Base-by-base conservation (phyloP, 1,140 invertebrate genomes). In the Sycobia sp. region DNA sequence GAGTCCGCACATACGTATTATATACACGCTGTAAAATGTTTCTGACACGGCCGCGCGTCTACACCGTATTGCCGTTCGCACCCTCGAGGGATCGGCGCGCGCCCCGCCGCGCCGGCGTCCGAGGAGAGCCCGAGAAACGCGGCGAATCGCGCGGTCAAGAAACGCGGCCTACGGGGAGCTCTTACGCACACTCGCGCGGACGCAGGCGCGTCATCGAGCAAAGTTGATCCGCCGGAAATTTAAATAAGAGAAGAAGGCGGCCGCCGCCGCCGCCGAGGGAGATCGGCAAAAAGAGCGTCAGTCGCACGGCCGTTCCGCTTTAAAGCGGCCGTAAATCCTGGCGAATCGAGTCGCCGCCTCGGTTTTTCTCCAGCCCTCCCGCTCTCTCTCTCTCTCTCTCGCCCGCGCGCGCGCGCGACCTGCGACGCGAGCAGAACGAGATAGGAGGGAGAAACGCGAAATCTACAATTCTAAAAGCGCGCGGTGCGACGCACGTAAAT, bases 391-490 rank as follows among this genome's bases (percentile, higher is more conserved):
- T 27, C 25, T 36, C 43, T 50, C 49, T 41, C 14, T 18, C 5
- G 1, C 27, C n/a, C 41, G 51, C n/a, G n/a, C n/a, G n/a, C n/a
- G n/a, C n/a, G n/a, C n/a, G n/a, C n/a, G n/a, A n/a, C n/a, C n/a
- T n/a, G n/a, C n/a, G n/a, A n/a, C n/a, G n/a, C n/a, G n/a, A n/a
- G n/a, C n/a, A n/a, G n/a, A n/a, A n/a, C n/a, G n/a, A n/a, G n/a
- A n/a, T 75, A 76, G 76, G 76, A 61, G 59, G 67, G 66, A 46
- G 67, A 68, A 38, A 64, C 49, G 65, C 68, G 57, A 67, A 73
- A 82, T 82, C 79, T 82, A 81, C 80, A 82, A 82, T 82, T 81
- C 80, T 79, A 80, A 81, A 80, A 75, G 76, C 11, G 13, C n/a
- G 32, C 14, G 32, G 20, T 79, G 78, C n/a, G n/a, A n/a, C n/a